These are phyloP conservation scores for Mergus octosetaceus DNA, from an alignment of 2,797 vertebrate genomes.

Conservation along the genomic window DNA sequence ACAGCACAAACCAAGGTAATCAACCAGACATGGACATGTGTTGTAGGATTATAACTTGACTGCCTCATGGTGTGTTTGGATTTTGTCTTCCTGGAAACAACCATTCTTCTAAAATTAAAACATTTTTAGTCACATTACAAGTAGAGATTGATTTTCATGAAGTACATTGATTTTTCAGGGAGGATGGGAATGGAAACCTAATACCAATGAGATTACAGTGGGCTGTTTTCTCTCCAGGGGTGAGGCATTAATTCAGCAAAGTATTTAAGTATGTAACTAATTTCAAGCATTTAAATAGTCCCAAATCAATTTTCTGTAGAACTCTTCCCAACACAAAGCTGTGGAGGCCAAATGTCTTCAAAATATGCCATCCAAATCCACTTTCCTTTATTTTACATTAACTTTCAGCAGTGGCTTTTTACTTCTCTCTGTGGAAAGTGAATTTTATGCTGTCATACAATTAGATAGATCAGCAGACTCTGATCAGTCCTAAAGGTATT, in stretches of 20 bases:
- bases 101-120: background rate
- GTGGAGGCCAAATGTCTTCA: background rate
- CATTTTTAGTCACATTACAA: background rate
- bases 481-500: background rate
- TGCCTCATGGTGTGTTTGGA: background rate
- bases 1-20: background rate
- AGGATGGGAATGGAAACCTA: constrained; percentile 13
- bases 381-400: background rate
- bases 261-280: background rate
- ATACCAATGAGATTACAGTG: constrained; percentile 1
- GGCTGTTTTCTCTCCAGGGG: background rate
- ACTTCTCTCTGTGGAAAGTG: background rate
- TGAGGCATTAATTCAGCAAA: constrained; percentile 7
- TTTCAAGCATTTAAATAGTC: constrained; percentile 20
- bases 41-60: background rate
- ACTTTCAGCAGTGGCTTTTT: background rate
- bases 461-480: background rate
- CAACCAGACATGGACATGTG: background rate
- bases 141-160: constrained; percentile 16
- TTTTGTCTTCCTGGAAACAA: background rate
- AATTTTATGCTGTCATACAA: background rate
- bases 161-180: constrained; percentile 20
- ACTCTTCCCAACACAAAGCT: background rate
- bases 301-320: constrained; percentile 7
- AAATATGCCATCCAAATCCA: background rate